phyloP scores from a whole-genome alignment of 2,797 vertebrate genomes.

The Anableps anableps region DNA sequence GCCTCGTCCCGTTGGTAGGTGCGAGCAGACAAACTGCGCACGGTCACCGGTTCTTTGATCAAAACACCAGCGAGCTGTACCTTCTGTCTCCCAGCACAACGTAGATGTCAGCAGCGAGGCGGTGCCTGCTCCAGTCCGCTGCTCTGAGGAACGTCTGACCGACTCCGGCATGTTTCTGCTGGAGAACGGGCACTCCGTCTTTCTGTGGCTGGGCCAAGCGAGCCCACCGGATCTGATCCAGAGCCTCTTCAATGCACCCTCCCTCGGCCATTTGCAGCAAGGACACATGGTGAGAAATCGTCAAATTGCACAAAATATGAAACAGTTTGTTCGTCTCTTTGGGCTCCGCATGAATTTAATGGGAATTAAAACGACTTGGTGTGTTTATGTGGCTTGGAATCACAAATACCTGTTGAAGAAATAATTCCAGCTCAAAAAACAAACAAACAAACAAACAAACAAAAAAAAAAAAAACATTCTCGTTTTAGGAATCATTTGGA shows the following conservation, averaged over 20 bases:
- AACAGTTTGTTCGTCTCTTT: background rate
- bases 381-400: background rate
- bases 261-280: slow-evolving; percentile 88
- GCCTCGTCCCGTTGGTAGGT: slow-evolving; percentile 89
- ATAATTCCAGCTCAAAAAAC: no score
- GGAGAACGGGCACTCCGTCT: slow-evolving; percentile 88
- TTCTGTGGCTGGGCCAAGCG: slow-evolving; percentile 92
- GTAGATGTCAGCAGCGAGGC: slow-evolving; percentile 79
- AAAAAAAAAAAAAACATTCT: no score
- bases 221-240: slow-evolving; percentile 90
- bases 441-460: no score
- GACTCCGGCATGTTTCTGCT: slow-evolving; percentile 91
- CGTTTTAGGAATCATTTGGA: background rate
- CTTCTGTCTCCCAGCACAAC: slow-evolving; percentile 81
- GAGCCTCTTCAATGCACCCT: slow-evolving; percentile 90
- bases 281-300: slow-evolving; percentile 82
- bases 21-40: slow-evolving; percentile 22
- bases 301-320: slow-evolving; percentile 1
- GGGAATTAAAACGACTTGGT: background rate
- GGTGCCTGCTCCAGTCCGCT: slow-evolving; percentile 85
- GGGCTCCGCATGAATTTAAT: background rate
- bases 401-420: background rate
- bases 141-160: slow-evolving; percentile 90
- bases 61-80: background rate
- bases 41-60: background rate